Evolutionary conservation across 2,113 vertebrate species (phyloP), one percentile per base, ranked within the genome.

Genomic region (Nothocercus nigrocapillus): DNA sequence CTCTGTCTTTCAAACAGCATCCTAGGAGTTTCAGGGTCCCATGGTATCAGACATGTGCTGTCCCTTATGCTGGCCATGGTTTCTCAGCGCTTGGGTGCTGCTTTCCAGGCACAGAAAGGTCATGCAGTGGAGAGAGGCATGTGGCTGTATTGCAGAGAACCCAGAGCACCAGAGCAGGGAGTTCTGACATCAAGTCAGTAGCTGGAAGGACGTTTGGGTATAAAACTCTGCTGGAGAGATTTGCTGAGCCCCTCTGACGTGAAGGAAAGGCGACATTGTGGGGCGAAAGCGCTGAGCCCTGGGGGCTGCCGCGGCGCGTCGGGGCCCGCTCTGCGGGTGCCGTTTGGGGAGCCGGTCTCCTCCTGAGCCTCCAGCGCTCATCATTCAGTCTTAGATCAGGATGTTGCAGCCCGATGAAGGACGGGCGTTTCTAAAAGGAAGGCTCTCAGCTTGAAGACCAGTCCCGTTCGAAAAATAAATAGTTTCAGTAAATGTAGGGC

Each of bases 1-100:
- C 22, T 51, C 24, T 63, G 47, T 59, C 58, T 58, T 62, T 81
- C 9, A 66, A 45, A 0, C 0, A 1, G 42, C 30, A 68, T 21
- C 63, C 85, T 67, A 13, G 19, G 5, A 66, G 62, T 61, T 40
- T 67, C 17, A 17, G 16, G 62, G 21, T n/a, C 49, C 54, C 58
- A 22, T 12, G 64, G 30, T 59, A 17, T 58, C 6, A 64, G 19
- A 5, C 15, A 3, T 19, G 32, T 13, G 34, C 0, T 14, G 1
- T 44, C 1, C 1, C 47, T 70, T 27, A 58, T 92, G 61, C 72
- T 88, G 58, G 24, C 69, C 54, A 22, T 19, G n/a, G 15, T 64
- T 87, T 61, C 63, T 69, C 63, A 69, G 88, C 47, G 38, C 20
- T 47, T 90, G 74, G 36, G 51, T 47, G 7, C 66, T 3, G 7